Evolutionary conservation across 1,140 invertebrate species (phyloP), one percentile per base, ranked within the genome.

Genomic region (Neocloeon triangulifer): DNA sequence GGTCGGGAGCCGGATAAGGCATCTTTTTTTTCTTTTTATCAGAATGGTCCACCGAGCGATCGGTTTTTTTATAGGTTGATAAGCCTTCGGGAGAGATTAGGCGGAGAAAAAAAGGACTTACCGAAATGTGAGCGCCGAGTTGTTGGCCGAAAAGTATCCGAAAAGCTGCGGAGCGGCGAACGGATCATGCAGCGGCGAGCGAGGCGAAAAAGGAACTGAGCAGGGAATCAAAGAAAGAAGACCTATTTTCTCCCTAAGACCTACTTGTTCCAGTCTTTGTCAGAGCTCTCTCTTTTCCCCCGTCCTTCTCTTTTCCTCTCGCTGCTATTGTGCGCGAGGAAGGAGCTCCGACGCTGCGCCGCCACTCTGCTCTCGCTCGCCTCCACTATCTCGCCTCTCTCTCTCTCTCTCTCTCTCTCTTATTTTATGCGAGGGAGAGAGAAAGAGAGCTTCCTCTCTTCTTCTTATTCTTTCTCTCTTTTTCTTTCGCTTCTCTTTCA

Each of bases 291-390:
- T 19, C 22, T 15, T 25, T 16, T 25, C 26, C 30, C 34, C 25
- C 32, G 26, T 35, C 37, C 27, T 35, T 39, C 36, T 25, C 5
- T 19, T 13, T 19, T 19, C 5, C 21, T 19, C 7, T 9, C 9
- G 7, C 7, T 7, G 27, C 8, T 14, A 7, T 13, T 13, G 16
- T 29, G 9, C 16, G 8, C 6, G 22, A 22, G 16, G n/a, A n/a
- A 12, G 17, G 35, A 28, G 32, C 26, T 20, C 34, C 36, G 27
- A n/a, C 27, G 37, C 35, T 34, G 38, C 41, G 20, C 34, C 20
- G 32, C 37, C 39, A 41, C 34, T 44, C 41, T 39, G n/a, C 39
- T 35, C 39, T 39, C 39, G 45, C 36, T 40, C 36, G 30, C 40
- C 36, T 25, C 26, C 17, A 27, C 41, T 29, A 35, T 6, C 33